Percentiles rank a stretch among this genome's conserved stretches.
These are phyloP conservation scores for Pseudopipra pipra DNA, from an alignment of 2,113 vertebrate species.

Conservation along the genomic window DNA sequence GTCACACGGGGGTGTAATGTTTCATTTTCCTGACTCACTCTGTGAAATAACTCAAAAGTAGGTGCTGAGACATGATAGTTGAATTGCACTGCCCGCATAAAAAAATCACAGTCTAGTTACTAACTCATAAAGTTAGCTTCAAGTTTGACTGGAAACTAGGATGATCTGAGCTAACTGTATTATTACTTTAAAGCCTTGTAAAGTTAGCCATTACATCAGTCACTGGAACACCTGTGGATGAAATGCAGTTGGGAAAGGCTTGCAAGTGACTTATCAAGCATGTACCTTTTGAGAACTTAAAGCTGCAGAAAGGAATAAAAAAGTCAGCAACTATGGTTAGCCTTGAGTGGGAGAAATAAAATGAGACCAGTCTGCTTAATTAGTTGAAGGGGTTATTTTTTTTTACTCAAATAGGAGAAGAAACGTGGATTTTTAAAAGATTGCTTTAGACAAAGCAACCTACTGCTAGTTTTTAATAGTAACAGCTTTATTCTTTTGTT, in stretches of 20 bases:
- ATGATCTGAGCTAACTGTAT: neutral
- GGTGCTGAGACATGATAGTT: neutral
- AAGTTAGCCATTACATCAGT: neutral
- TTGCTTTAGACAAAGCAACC: neutral
- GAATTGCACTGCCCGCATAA: neutral
- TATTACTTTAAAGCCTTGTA: neutral
- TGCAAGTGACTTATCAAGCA: neutral
- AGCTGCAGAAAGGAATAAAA: neutral
- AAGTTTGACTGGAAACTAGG: neutral
- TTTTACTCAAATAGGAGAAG: neutral
- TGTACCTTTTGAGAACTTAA: neutral
- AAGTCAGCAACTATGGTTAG: neutral
- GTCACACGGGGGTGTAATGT: neutral
- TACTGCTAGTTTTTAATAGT: neutral
- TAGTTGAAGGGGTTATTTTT: neutral
- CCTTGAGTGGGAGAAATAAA: neutral
- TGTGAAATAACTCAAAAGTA: constrained; percentile 18
- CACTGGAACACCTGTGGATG: neutral
- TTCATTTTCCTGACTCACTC: constrained; percentile 25
- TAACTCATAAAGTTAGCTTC: neutral
- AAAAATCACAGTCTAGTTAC: neutral
- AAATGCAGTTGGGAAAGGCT: neutral
- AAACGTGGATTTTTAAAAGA: neutral
- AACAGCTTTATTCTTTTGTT: neutral
- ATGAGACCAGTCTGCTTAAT: neutral